phyloP scores from a whole-genome alignment of 2,888 invertebrate species.

The Stictocephala bisonia region DNA sequence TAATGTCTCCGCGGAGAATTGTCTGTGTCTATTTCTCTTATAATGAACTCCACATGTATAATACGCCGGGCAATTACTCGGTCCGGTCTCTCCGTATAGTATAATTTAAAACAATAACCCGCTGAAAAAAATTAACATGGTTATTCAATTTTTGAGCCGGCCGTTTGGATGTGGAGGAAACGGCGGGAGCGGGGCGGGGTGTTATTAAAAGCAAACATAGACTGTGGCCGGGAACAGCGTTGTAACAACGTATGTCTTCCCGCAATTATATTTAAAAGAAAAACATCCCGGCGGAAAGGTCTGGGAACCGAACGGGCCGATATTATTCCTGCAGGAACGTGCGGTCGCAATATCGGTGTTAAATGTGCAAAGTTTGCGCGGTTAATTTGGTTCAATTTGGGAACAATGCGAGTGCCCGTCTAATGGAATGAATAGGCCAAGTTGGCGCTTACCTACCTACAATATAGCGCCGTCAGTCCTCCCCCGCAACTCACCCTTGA shows the following conservation, averaged over 20 bases:
- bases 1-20: too few relatives aligned
- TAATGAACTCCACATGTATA: too few relatives aligned
- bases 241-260: slow-evolving; percentile 15
- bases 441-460: background rate
- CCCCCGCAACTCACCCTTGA: too few relatives aligned
- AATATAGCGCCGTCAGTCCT: too few relatives aligned
- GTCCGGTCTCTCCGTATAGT: background rate
- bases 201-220: slow-evolving; percentile 38
- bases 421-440: slow-evolving; percentile 30
- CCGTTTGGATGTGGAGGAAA: slow-evolving; percentile 6
- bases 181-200: background rate
- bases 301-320: background rate
- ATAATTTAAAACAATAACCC: slow-evolving; percentile 38
- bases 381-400: slow-evolving; percentile 34
- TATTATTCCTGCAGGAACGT: slow-evolving; percentile 21
- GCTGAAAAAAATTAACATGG: slow-evolving; percentile 33
- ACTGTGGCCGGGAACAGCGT: slow-evolving; percentile 2
- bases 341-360: slow-evolving; percentile 3
- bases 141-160: slow-evolving; percentile 40
- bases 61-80: too few relatives aligned
- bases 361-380: slow-evolving; percentile 27
- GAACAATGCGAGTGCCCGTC: too few relatives aligned
- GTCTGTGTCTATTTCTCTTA: too few relatives aligned
- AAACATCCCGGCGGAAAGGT: background rate
- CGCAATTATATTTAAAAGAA: slow-evolving; percentile 41